Base-by-base conservation (phyloP, 2,113 vertebrate genomes). In the Phaethon lepturus region DNA sequence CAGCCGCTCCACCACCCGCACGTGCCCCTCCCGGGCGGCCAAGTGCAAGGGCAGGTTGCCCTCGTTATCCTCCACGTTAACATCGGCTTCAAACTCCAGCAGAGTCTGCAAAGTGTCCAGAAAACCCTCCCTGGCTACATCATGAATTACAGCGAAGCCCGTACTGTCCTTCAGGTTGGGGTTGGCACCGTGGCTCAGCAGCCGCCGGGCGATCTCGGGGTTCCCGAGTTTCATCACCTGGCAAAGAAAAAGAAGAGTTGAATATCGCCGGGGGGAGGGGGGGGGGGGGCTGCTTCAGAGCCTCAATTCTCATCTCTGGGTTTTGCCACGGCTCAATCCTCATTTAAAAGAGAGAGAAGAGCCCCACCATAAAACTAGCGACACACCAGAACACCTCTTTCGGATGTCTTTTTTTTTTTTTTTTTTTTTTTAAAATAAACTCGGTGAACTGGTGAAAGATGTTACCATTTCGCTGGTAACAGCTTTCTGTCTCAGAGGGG, bases 11-110 rank as follows among this genome's bases (percentile, higher is more conserved):
- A 99, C 98, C 83, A 98, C 98, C 14, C 97, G 97, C 92, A 98
- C 97, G 33, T 99, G 98, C 12, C 99, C 99, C 95, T 99, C 98
- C 52, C 86, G 97, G 42, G 99, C 99, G 38, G 99, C 99, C 97
- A 99, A 95, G 97, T 99, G 99, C 95, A 99, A 75, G 42, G 99
- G 99, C 88, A 99, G 98, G 98, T 99, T 99, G 38, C 99, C 99
- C 29, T 97, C 94, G 19, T 89, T 64, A 80, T 99, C 99, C 88
- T 97, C 95, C 3, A 99, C 69, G 97, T 99, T 99, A 52, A 98
- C 98, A 74, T 99, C 98, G 25, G 99, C 99, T 28, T 98, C 91
- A 86, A 98, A 97, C 53, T 98, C 97, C 95, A 99, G 90, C 87
- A 99, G 98, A 95, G 98, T 98, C 98, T 98, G 98, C 98, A 99